Percentiles rank a stretch among this genome's conserved stretches.
These are phyloP conservation scores for Hormaphis cornu DNA, from an alignment of 1,140 invertebrate genomes.

Conservation along the genomic window DNA sequence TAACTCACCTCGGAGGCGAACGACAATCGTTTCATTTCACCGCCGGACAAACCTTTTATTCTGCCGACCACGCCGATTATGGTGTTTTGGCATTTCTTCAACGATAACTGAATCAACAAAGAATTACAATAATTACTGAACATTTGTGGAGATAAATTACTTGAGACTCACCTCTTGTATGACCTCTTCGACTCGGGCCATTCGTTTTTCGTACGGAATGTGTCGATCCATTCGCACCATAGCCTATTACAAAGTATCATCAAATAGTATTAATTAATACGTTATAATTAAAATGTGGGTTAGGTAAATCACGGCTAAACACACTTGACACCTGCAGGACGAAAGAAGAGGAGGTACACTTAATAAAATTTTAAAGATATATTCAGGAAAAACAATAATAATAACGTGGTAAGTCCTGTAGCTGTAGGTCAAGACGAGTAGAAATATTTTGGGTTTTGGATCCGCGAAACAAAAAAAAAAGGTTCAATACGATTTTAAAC, in stretches of 20 bases:
- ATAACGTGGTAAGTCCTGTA: too few relatives aligned
- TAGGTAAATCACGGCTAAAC: not conserved
- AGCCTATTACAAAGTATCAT: slow-evolving; percentile 50
- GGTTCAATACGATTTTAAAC: too few relatives aligned
- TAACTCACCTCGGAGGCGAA: slow-evolving; percentile 88
- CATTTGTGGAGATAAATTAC: not conserved
- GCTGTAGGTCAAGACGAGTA: too few relatives aligned
- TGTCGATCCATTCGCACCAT: slow-evolving; percentile 82
- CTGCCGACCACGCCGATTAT: slow-evolving; percentile 76
- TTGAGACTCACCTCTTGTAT: slow-evolving; percentile 61
- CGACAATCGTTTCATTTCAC: slow-evolving; percentile 88
- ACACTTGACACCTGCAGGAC: too few relatives aligned
- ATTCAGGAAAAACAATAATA: too few relatives aligned
- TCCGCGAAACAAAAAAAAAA: too few relatives aligned
- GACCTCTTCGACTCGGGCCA: slow-evolving; percentile 78
- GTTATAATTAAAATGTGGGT: not conserved
- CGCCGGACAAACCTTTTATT: slow-evolving; percentile 87
- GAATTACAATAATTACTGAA: not conserved
- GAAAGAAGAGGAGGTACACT: too few relatives aligned
- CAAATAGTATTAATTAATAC: too few relatives aligned
- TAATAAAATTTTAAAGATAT: too few relatives aligned
- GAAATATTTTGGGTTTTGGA: too few relatives aligned
- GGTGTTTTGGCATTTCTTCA: slow-evolving; percentile 78
- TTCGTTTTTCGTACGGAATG: slow-evolving; percentile 63
- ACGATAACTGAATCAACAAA: slow-evolving; percentile 55